Conservation (phyloP, 2,888 invertebrate genomes). For the Trypoxylon attenuatum region DNA sequence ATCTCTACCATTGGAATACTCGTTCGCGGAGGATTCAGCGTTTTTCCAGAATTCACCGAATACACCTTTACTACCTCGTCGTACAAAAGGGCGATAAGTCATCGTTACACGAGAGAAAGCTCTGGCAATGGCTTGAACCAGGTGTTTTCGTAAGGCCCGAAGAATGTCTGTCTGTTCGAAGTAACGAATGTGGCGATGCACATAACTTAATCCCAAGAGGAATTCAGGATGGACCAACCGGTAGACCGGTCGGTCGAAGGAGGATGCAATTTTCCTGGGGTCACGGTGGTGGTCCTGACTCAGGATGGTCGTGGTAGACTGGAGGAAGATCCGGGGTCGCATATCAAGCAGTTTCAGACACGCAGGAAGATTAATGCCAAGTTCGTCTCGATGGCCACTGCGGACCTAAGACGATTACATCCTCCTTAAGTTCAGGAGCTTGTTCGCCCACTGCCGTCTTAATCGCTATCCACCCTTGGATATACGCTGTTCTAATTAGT, state of each 20-base stretch:
- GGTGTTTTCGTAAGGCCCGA: no score
- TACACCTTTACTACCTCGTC: background rate
- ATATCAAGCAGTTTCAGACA: constrained; percentile 63
- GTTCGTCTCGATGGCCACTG: constrained; percentile 62
- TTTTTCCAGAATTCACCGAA: background rate
- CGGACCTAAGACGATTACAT: constrained; percentile 65
- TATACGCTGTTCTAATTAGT: constrained; percentile 60
- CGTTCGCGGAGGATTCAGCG: no score
- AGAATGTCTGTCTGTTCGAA: background rate
- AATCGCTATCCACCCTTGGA: constrained; percentile 54
- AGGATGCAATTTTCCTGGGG: constrained; percentile 15
- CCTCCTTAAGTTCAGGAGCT: constrained; percentile 59
- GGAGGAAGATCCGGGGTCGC: constrained; percentile 51
- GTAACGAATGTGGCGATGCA: constrained; percentile 1
- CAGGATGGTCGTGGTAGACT: constrained; percentile 18
- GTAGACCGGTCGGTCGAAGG: constrained; percentile 10
- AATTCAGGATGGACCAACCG: constrained; percentile 23
- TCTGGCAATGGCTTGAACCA: no score
- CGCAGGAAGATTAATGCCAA: constrained; percentile 62
- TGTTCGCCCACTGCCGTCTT: constrained; percentile 52
- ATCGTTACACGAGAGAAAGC: background rate
- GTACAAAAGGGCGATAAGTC: background rate
- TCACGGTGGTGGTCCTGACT: constrained; percentile 13
- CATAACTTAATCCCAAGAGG: constrained; percentile 34
- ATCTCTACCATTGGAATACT: no score